phyloP scores from a whole-genome alignment of 2,888 invertebrate genomes.

The Nysson spinosus region DNA sequence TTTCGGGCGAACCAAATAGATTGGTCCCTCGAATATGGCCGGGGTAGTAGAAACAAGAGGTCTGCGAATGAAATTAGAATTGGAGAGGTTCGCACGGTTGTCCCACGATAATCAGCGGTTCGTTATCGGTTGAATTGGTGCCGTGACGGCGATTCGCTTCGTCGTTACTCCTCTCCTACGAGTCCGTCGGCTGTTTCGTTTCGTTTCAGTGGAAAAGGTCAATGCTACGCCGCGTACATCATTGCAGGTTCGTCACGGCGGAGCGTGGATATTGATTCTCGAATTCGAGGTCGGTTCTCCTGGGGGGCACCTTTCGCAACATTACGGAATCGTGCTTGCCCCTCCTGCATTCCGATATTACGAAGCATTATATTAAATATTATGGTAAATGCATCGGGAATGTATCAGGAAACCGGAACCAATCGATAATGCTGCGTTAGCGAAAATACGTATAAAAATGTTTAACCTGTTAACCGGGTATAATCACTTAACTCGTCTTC shows the following conservation, averaged over 20 bases:
- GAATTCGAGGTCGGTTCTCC: conserved; percentile 30
- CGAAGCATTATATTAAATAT: no score
- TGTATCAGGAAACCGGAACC: no score
- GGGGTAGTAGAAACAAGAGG: conserved; percentile 22
- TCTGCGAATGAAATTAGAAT: conserved; percentile 47
- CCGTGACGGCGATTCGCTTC: conserved; percentile 51
- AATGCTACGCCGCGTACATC: conserved; percentile 38
- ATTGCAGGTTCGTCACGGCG: conserved; percentile 31
- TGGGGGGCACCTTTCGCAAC: conserved; percentile 13
- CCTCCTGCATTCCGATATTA: no score
- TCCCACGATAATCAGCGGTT: conserved; percentile 67
- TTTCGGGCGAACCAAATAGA: conserved; percentile 10
- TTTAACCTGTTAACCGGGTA: no score
- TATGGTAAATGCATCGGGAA: no score
- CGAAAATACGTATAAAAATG: no score
- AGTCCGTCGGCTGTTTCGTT: conserved; percentile 31
- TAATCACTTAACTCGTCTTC: no score
- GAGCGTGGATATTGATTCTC: conserved; percentile 44
- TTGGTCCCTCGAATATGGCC: conserved; percentile 31
- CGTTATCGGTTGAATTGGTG: conserved; percentile 64
- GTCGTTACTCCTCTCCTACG: conserved; percentile 30
- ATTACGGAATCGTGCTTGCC: not conserved
- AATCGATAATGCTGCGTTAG: no score
- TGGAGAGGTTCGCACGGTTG: conserved; percentile 41
- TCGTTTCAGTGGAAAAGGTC: conserved; percentile 49